Evolutionary conservation across 1,140 invertebrate genomes (phyloP).

Genomic region (Patella vulgata): DNA sequence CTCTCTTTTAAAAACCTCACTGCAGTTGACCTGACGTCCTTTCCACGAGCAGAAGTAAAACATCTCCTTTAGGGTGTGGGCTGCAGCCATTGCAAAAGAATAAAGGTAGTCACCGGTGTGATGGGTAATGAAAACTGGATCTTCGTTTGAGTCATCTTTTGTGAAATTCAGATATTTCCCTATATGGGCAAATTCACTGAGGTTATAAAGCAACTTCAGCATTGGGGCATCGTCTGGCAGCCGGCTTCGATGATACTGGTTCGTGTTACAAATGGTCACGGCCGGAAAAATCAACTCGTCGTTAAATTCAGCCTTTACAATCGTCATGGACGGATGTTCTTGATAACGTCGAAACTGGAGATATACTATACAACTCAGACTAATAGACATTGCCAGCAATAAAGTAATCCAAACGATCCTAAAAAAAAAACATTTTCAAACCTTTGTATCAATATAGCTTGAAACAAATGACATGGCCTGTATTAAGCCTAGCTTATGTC

Average conservation of each 20-base stretch:
- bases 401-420: constrained; percentile 6
- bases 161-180: not conserved
- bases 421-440: too few species aligned
- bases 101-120: constrained; percentile 3
- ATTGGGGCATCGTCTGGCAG: not conserved
- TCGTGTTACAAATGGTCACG: constrained; percentile 19
- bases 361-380: not conserved
- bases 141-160: not conserved
- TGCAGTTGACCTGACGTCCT: not conserved
- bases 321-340: constrained; percentile 1
- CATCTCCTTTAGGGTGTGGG: constrained; percentile 10
- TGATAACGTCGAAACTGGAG: constrained; percentile 3
- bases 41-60: constrained; percentile 3
- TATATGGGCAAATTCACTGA: constrained; percentile 1
- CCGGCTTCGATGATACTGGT: constrained; percentile 11
- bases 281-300: constrained; percentile 11
- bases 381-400: constrained; percentile 1
- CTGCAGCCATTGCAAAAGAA: constrained; percentile 3
- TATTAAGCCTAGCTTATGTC: not conserved
- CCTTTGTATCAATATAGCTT: too few species aligned
- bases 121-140: too few species aligned
- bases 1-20: not conserved
- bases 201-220: not conserved
- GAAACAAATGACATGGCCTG: too few species aligned
- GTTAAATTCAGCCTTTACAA: constrained; percentile 1